Evolutionary conservation across 1,140 invertebrate species (phyloP).

Genomic region (Limonius californicus): DNA sequence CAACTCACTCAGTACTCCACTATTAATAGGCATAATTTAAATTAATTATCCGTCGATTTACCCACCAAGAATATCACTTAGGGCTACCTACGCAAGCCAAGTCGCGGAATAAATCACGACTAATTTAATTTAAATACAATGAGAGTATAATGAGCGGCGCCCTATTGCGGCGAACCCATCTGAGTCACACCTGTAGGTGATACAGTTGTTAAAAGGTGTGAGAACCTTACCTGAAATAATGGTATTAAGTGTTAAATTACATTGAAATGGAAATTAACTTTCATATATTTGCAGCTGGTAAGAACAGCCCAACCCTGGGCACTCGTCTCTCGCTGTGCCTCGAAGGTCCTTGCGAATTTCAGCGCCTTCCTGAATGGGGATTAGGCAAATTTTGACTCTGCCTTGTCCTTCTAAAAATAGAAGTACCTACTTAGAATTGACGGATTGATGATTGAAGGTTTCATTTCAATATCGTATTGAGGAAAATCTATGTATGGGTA

Average conservation of each 20-base stretch:
- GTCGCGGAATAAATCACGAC: slow-evolving; percentile 36
- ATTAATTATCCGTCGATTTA: slow-evolving; percentile 13
- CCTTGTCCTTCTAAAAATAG: no score
- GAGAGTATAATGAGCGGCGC: slow-evolving; percentile 40
- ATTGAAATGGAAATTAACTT: neutral
- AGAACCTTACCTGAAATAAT: slow-evolving; percentile 25
- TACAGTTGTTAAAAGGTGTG: slow-evolving; percentile 41
- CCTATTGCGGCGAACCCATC: slow-evolving; percentile 38
- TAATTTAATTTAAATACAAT: slow-evolving; percentile 43
- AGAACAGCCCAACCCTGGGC: neutral
- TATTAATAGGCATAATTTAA: slow-evolving; percentile 18
- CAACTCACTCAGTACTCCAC: neutral
- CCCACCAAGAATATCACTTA: slow-evolving; percentile 18
- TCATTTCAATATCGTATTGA: no score
- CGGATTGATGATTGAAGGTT: no score
- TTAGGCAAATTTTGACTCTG: no score
- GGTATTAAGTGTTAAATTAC: slow-evolving; percentile 16
- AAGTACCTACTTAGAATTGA: neutral
- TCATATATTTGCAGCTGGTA: neutral
- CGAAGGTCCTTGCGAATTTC: no score
- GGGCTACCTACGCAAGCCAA: slow-evolving; percentile 19
- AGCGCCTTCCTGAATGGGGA: no score
- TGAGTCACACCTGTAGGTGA: slow-evolving; percentile 42
- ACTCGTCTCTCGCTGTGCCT: no score
- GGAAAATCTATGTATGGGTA: no score